phyloP scores from a whole-genome alignment of 1,140 invertebrate species.

The Cydia pomonella region DNA sequence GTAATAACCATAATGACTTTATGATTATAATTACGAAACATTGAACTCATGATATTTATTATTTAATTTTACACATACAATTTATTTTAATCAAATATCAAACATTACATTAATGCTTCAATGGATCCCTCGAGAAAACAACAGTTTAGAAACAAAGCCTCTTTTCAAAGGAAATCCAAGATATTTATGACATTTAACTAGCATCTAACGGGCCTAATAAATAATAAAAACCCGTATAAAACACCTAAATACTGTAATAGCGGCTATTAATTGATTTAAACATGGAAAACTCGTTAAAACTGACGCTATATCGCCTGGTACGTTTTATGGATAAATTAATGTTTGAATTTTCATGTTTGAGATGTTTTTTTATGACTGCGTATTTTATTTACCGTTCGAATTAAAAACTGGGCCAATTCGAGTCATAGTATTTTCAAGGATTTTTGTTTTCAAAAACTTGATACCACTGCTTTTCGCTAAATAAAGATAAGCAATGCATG shows the following conservation, averaged over 20 bases:
- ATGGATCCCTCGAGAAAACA: too few relatives aligned
- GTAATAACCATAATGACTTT: too few relatives aligned
- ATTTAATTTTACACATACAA: too few relatives aligned
- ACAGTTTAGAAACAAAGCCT: too few relatives aligned
- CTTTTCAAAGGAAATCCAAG: neutral
- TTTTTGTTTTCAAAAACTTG: too few relatives aligned
- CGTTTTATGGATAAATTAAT: slow-evolving; percentile 1
- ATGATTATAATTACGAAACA: too few relatives aligned
- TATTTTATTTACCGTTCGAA: neutral
- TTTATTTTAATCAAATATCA: too few relatives aligned
- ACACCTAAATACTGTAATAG: neutral
- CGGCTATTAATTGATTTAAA: slow-evolving; percentile 11
- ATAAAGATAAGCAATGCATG: too few relatives aligned
- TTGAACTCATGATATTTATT: too few relatives aligned
- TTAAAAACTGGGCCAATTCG: neutral
- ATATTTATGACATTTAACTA: neutral
- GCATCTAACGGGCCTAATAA: neutral
- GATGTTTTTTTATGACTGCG: neutral
- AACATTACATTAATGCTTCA: too few relatives aligned
- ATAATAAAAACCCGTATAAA: slow-evolving; percentile 5
- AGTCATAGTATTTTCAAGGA: too few relatives aligned
- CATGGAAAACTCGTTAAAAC: slow-evolving; percentile 24
- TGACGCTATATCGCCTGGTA: neutral
- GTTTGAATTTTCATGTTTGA: neutral
- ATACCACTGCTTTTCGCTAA: too few relatives aligned